These are phyloP conservation scores for Pelmatolapia mariae DNA, from an alignment of 2,113 vertebrate species.

Conservation along the genomic window DNA sequence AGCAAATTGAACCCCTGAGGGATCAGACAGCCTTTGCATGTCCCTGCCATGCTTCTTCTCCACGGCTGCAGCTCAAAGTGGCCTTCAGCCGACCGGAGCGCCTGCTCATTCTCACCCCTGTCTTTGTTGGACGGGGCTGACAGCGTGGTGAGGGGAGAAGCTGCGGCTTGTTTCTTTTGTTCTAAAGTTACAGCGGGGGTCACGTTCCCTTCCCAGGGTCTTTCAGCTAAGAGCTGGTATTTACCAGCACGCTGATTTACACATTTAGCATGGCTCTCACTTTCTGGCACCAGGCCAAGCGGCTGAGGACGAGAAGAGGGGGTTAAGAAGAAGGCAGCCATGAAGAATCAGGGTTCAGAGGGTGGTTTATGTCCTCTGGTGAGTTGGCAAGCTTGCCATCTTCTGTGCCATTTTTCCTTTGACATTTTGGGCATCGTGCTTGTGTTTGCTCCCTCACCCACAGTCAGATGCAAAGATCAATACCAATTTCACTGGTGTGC, in stretches of 20 bases:
- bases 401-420: background rate
- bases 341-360: background rate
- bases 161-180: conserved; percentile 40
- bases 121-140: conserved; percentile 18
- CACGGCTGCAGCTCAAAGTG: background rate
- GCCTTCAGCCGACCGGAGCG: background rate
- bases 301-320: background rate
- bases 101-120: conserved; percentile 27
- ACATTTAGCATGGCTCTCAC: conserved; percentile 34
- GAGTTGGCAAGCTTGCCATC: background rate
- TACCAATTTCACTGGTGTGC: background rate
- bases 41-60: conserved; percentile 31
- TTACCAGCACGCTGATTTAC: conserved; percentile 50
- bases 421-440: background rate
- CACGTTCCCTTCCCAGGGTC: conserved; percentile 32
- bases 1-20: background rate
- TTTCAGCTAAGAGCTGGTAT: conserved; percentile 32
- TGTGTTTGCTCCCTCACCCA: background rate
- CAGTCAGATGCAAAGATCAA: background rate
- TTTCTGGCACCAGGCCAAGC: conserved; percentile 24
- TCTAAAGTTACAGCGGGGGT: conserved; percentile 37
- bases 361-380: background rate
- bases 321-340: background rate
- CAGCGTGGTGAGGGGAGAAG: conserved; percentile 7
- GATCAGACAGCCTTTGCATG: background rate